These are phyloP conservation scores for Prionchulus punctatus DNA, from an alignment of 2,888 invertebrate species.

Conservation along the genomic window DNA sequence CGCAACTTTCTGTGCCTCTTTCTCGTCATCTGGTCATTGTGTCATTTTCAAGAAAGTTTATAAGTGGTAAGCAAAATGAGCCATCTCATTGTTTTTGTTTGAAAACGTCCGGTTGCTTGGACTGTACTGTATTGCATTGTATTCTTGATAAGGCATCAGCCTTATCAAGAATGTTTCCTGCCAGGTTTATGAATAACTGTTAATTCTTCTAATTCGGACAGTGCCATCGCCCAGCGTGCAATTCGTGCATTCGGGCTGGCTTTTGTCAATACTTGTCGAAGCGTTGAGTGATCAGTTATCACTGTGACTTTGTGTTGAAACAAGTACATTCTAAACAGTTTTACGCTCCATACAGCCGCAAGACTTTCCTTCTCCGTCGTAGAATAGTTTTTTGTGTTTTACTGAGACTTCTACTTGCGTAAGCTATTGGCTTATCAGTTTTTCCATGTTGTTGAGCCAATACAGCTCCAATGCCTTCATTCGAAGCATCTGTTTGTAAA, in stretches of 20 bases:
- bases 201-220: conserved; percentile 32
- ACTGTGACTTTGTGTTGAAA: conserved; percentile 9
- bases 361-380: conserved; percentile 18
- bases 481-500: conserved; percentile 18
- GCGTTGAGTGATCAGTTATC: conserved; percentile 13
- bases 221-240: conserved; percentile 35
- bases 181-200: conserved; percentile 34
- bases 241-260: conserved; percentile 35
- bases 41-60: background rate
- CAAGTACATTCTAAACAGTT: conserved; percentile 12
- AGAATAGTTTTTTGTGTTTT: conserved; percentile 15
- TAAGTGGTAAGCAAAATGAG: background rate
- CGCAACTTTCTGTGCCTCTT: background rate
- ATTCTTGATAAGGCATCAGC: conserved; percentile 35
- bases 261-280: conserved; percentile 15
- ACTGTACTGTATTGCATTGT: background rate
- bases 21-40: background rate
- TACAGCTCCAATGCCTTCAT: conserved; percentile 19
- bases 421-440: conserved; percentile 17
- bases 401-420: conserved; percentile 15
- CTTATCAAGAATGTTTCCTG: conserved; percentile 27
- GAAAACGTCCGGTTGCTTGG: background rate
- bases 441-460: conserved; percentile 16
- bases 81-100: background rate
- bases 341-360: conserved; percentile 16